phyloP scores from a whole-genome alignment of 2,888 invertebrate genomes.

The Hydraecia micacea region DNA sequence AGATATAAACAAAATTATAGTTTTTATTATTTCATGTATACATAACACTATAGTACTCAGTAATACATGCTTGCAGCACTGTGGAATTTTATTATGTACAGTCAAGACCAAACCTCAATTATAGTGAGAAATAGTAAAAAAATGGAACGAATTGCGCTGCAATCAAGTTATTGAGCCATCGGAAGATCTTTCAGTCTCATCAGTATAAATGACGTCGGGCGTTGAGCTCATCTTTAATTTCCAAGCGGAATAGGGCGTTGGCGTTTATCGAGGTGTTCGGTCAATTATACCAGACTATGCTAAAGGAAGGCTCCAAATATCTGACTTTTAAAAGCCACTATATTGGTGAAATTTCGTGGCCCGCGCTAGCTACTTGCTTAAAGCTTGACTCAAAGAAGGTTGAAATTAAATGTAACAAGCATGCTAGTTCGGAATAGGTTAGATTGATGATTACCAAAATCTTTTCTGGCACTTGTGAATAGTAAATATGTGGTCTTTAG shows the following conservation, averaged over 20 bases:
- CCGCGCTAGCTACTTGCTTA: background rate
- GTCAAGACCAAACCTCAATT: constrained; percentile 4
- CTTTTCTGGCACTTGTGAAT: background rate
- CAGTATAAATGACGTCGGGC: background rate
- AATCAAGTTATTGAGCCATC: background rate
- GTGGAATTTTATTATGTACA: background rate
- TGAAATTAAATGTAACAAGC: constrained; percentile 2
- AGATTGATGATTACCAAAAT: background rate
- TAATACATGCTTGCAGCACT: background rate
- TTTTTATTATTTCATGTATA: constrained; percentile 5
- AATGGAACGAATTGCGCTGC: background rate
- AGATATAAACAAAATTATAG: constrained; percentile 20
- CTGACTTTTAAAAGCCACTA: background rate
- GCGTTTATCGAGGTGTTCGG: background rate
- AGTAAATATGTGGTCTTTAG: background rate
- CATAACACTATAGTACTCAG: background rate
- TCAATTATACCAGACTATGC: background rate
- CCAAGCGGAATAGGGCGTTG: background rate
- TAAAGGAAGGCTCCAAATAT: constrained; percentile 5
- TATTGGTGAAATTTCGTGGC: background rate
- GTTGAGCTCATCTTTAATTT: background rate
- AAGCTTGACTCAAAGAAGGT: background rate
- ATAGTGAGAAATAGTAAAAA: background rate
- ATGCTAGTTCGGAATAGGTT: background rate
- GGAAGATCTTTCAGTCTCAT: constrained; percentile 9